These are phyloP conservation scores for Rapana venosa DNA, from an alignment of 2,888 invertebrate species.

Conservation along the genomic window DNA sequence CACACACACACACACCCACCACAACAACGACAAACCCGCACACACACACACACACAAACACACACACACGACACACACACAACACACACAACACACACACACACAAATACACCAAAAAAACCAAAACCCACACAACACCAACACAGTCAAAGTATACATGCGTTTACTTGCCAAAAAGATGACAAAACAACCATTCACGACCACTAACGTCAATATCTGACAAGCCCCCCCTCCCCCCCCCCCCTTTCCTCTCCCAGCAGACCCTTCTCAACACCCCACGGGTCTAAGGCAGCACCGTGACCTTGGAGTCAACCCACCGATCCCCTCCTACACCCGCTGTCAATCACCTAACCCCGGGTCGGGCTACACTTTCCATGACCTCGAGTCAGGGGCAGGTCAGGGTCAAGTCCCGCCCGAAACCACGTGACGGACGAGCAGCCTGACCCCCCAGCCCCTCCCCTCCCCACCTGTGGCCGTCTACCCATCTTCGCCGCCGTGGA, in stretches of 20 bases:
- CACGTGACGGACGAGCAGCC: conserved; percentile 81
- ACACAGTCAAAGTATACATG: too few species aligned
- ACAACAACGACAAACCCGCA: too few species aligned
- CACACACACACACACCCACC: background rate
- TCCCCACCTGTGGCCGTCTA: conserved; percentile 83
- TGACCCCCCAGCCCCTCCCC: conserved; percentile 83
- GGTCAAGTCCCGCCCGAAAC: background rate
- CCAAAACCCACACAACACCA: too few species aligned
- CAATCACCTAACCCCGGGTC: conserved; percentile 87
- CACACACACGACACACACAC: background rate
- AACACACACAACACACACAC: background rate
- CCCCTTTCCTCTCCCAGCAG: background rate
- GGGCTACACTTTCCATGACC: conserved; percentile 85
- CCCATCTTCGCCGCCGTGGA: conserved; percentile 84
- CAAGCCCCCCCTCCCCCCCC: background rate
- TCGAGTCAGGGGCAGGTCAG: conserved; percentile 33
- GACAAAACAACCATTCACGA: background rate
- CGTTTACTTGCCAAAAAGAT: too few species aligned
- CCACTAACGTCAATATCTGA: background rate
- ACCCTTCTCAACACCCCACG: background rate
- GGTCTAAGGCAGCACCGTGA: background rate
- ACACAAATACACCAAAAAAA: too few species aligned
- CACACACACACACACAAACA: conserved; percentile 1
- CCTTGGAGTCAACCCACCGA: conserved; percentile 15
- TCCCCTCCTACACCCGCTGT: conserved; percentile 56